A percentile compares a stretch with the other conserved stretches of the same genome.
phyloP scores from a whole-genome alignment of 2,113 vertebrate genomes.

The Brevimyrus niger region DNA sequence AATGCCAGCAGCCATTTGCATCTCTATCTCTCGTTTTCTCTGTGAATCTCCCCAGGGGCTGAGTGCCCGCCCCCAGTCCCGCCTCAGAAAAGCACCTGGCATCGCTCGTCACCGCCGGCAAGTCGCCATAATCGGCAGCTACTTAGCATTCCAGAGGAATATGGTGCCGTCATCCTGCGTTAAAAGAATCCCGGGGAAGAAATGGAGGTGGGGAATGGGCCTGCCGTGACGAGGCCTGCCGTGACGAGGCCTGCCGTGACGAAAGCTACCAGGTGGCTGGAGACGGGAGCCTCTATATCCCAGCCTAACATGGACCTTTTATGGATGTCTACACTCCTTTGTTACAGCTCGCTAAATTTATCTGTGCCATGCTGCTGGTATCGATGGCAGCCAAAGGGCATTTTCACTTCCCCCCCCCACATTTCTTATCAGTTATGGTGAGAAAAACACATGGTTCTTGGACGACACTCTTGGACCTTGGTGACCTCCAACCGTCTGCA shows the following conservation, averaged over 20 bases:
- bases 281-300: neutral
- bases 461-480: neutral
- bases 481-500: neutral
- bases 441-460: neutral
- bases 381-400: neutral
- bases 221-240: neutral
- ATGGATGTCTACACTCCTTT: neutral
- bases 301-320: neutral
- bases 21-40: neutral
- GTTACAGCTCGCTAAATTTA: neutral
- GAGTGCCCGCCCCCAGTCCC: neutral
- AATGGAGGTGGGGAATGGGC: neutral
- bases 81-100: neutral
- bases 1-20: slow-evolving; percentile 15
- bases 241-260: neutral
- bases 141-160: slow-evolving; percentile 21
- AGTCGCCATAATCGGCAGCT: neutral
- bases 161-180: slow-evolving; percentile 1
- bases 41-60: neutral
- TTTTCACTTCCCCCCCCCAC: neutral
- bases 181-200: neutral
- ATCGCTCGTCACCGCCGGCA: slow-evolving; percentile 5
- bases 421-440: neutral
- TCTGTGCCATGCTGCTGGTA: neutral
- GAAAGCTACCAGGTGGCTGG: neutral